Percentiles rank a stretch among this genome's conserved stretches.
These are phyloP conservation scores for Python bivittatus DNA, from an alignment of 2,113 vertebrate genomes.

Conservation along the genomic window DNA sequence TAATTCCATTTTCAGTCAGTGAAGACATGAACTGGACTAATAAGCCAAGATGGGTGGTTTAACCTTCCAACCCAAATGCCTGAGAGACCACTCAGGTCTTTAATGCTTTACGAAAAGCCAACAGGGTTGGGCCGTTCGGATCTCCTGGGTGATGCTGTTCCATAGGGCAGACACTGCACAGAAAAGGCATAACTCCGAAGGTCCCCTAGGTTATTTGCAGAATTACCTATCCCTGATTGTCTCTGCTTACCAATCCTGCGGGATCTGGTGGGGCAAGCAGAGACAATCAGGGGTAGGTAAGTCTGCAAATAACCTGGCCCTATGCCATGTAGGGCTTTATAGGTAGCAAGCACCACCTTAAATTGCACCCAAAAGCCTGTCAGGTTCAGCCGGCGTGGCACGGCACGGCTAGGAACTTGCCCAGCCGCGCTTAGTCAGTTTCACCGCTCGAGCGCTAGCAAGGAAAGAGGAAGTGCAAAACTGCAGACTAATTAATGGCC, in stretches of 20 bases:
- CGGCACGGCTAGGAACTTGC: no score
- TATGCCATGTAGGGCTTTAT: neutral
- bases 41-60: neutral
- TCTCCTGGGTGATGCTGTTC: neutral
- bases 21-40: neutral
- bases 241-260: no score
- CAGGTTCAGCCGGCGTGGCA: no score
- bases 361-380: neutral
- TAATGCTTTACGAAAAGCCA: neutral
- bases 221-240: no score
- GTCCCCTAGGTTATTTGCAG: no score
- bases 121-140: neutral
- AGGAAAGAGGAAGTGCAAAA: no score
- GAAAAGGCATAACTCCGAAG: neutral
- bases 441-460: no score
- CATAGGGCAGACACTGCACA: neutral
- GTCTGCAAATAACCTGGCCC: neutral
- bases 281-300: neutral
- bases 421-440: no score
- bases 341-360: neutral
- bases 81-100: neutral
- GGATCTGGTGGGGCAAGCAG: neutral
- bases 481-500: no score
- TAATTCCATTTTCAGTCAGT: neutral
- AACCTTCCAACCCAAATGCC: neutral